A percentile compares a stretch with the other conserved stretches of the same genome.
These are phyloP conservation scores for Cordilura impudica DNA, from an alignment of 2,888 invertebrate genomes.

Conservation along the genomic window DNA sequence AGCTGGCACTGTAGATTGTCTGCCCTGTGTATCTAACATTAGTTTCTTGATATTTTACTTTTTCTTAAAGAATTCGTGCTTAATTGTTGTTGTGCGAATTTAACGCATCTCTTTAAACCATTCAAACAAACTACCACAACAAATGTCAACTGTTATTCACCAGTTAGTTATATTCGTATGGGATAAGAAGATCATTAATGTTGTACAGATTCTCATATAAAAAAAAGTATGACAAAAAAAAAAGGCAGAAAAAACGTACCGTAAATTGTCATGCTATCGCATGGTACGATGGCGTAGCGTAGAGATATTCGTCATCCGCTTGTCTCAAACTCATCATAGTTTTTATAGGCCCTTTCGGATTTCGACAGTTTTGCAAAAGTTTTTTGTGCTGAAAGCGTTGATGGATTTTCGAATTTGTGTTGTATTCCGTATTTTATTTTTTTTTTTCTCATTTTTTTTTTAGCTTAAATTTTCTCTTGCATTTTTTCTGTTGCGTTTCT, in stretches of 20 bases:
- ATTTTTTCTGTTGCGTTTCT: background rate
- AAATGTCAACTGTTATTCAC: slow-evolving; percentile 61
- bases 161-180: slow-evolving; percentile 17
- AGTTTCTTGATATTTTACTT: slow-evolving; percentile 1
- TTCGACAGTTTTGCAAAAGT: slow-evolving; percentile 63
- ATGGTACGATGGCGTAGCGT: slow-evolving; percentile 48
- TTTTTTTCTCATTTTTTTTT: slow-evolving; percentile 12
- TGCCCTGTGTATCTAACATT: background rate
- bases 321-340: slow-evolving; percentile 69
- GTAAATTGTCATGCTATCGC: slow-evolving; percentile 56
- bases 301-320: slow-evolving; percentile 75
- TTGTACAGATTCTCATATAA: background rate
- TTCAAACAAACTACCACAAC: slow-evolving; percentile 25
- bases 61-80: slow-evolving; percentile 67
- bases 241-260: slow-evolving; percentile 23
- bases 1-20: background rate
- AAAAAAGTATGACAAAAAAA: background rate
- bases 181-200: slow-evolving; percentile 3
- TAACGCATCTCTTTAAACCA: slow-evolving; percentile 59
- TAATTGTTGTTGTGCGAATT: slow-evolving; percentile 75
- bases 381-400: slow-evolving; percentile 48
- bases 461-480: background rate
- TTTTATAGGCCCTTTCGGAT: slow-evolving; percentile 64
- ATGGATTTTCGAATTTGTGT: slow-evolving; percentile 50
- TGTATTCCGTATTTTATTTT: slow-evolving; percentile 1